Evolutionary conservation across 2,888 invertebrate species (phyloP), one percentile per base, ranked within the genome.

Genomic region (Anoplius nigerrimus): DNA sequence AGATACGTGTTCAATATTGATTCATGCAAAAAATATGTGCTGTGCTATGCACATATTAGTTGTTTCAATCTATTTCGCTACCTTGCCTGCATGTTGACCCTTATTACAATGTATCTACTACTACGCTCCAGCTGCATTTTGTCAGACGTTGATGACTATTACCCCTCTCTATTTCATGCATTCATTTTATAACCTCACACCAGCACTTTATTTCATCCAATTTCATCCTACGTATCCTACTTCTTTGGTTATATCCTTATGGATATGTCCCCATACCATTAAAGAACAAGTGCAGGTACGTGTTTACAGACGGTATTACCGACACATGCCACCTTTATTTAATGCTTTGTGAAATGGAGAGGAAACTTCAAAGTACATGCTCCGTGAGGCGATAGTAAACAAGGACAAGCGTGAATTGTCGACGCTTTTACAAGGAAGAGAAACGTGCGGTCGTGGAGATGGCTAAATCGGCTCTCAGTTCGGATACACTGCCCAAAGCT

Each of bases 401-500:
- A 84, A 79, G 66, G 53, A 52, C 52, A 62, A 13, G 5, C 46
- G 34, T 20, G 13, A 34, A 15, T 18, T n/a, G 21, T 56, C 18
- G 43, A 2, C 15, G 2, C 16, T 45, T 20, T 15, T 20, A 22
- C 21, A 11, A 22, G 11, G 18, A n/a, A 11, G 60, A 16, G 56
- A n/a, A 42, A 42, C 13, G 8, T 6, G 15, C 18, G 52, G 13
- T 2, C 16, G 15, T 52, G 55, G 77, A 74, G 57, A 89, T 89
- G 88, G 88, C 88, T 22, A 88, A 87, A 70, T 88, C 89, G 11
- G 82, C 86, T 34, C 71, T 88, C 11, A 83, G 82, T 60, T 85
- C 86, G 34, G 93, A 93, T 86, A 89, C 91, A 61, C 84, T 93
- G 85, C 93, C 93, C 46, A 92, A 92, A 87, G 90, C 91, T 78